A percentile compares a stretch with the other conserved stretches of the same genome.
Evolutionary conservation across 2,888 invertebrate species (phyloP).

Genomic region (Gasteruption jaculator): DNA sequence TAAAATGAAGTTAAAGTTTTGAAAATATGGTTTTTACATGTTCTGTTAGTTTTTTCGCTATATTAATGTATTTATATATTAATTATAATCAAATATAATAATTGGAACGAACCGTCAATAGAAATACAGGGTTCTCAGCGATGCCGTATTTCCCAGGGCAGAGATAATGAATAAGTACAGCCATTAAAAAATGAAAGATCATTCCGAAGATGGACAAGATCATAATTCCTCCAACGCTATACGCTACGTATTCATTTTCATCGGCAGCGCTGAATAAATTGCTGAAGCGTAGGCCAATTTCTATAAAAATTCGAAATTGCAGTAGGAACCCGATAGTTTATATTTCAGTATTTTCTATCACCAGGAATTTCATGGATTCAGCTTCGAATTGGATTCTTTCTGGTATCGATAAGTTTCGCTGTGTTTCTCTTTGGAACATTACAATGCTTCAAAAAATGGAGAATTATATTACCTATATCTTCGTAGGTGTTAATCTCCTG

Average conservation of each 20-base stretch:
- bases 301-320: conserved; percentile 30
- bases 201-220: conserved; percentile 66
- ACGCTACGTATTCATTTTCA: conserved; percentile 17
- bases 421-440: too few relatives aligned
- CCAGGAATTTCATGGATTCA: too few relatives aligned
- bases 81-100: too few relatives aligned
- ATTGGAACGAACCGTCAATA: conserved; percentile 30
- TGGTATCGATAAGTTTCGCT: conserved; percentile 9
- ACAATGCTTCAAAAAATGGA: too few relatives aligned
- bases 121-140: conserved; percentile 75
- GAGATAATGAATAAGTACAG: conserved; percentile 81
- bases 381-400: too few relatives aligned
- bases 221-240: conserved; percentile 61
- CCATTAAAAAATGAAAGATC: conserved; percentile 66
- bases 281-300: conserved; percentile 44
- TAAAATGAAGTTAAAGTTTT: neutral
- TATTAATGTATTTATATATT: too few relatives aligned
- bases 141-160: conserved; percentile 81
- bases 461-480: too few relatives aligned
- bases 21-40: conserved; percentile 6
- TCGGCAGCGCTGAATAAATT: conserved; percentile 41
- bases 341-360: too few relatives aligned
- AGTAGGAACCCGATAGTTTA: too few relatives aligned
- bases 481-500: too few relatives aligned
- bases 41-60: too few relatives aligned